Evolutionary conservation across 2,797 vertebrate genomes (phyloP).

Genomic region (Cryptoblepharus egeriae): DNA sequence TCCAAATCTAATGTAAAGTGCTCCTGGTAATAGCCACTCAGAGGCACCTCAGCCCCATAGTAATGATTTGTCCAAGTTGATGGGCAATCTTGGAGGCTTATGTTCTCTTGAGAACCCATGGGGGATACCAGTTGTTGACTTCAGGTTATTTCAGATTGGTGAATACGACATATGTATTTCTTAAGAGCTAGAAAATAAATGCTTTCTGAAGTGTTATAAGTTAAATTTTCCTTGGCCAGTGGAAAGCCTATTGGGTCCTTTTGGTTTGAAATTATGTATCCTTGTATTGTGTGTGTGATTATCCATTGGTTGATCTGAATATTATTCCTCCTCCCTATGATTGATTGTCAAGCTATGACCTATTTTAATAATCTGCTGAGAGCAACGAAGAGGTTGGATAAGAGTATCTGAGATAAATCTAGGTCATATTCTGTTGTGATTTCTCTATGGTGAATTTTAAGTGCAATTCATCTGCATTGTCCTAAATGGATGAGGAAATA

Average conservation of each 20-base stretch:
- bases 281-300: not conserved
- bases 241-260: not conserved
- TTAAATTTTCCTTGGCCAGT: not conserved
- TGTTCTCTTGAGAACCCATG: not conserved
- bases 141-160: not conserved
- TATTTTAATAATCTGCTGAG: constrained; percentile 11
- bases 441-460: constrained; percentile 13
- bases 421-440: constrained; percentile 7
- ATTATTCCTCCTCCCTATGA: not conserved
- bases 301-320: not conserved
- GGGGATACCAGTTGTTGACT: no score
- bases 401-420: constrained; percentile 14
- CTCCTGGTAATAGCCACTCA: no score
- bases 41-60: no score
- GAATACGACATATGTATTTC: not conserved
- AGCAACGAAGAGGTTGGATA: not conserved
- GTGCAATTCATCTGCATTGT: not conserved
- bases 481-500: not conserved
- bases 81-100: not conserved
- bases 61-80: not conserved
- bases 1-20: no score
- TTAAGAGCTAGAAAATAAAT: not conserved
- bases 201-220: not conserved
- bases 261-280: no score
- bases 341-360: not conserved